Evolutionary conservation across 2,888 invertebrate species (phyloP).

Genomic region (Rhopalosiphum nymphaeae): DNA sequence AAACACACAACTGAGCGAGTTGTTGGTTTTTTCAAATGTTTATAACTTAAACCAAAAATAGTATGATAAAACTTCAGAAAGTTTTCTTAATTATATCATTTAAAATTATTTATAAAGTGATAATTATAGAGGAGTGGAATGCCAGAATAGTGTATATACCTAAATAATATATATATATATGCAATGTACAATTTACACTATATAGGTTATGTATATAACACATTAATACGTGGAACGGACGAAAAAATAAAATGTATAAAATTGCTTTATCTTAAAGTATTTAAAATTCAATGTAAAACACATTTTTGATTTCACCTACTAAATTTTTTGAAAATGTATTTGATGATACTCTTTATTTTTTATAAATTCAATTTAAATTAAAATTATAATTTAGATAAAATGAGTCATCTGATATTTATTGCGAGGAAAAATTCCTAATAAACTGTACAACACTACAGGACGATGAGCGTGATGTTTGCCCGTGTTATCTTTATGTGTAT

Average conservation of each 20-base stretch:
- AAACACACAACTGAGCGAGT: neutral
- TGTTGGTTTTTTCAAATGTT: neutral
- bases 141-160: too few species aligned
- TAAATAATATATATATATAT: too few species aligned
- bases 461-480: neutral
- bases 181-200: neutral
- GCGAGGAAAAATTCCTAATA: neutral
- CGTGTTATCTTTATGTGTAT: neutral
- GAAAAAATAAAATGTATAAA: neutral
- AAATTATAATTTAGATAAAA: neutral
- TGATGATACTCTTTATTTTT: too few species aligned
- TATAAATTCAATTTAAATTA: too few species aligned
- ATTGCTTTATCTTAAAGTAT: neutral
- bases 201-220: neutral
- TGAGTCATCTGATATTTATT: neutral
- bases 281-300: neutral
- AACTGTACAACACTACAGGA: neutral
- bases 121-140: too few species aligned
- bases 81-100: neutral
- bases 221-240: neutral
- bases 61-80: neutral
- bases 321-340: too few species aligned
- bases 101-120: too few species aligned
- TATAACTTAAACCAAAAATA: neutral
- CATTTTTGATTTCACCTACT: neutral